These are phyloP conservation scores for Beroe ovata DNA, from an alignment of 37 sponge, comb jelly and placozoan genomes.

Conservation along the genomic window DNA sequence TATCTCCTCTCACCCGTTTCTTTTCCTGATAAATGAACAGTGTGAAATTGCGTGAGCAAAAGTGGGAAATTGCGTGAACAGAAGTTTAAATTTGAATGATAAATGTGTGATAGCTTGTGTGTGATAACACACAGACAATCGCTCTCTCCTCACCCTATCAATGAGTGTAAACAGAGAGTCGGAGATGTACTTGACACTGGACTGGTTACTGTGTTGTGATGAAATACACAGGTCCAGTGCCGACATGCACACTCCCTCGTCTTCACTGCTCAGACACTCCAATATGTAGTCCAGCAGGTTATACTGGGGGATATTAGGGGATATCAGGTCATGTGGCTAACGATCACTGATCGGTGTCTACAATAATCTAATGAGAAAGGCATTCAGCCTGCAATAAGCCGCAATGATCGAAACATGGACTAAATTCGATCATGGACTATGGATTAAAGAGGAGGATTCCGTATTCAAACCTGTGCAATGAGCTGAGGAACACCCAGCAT, in stretches of 20 bases:
- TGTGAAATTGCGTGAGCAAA: too few species aligned
- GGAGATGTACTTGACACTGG: conserved; percentile 59
- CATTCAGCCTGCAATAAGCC: too few species aligned
- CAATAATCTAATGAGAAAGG: too few species aligned
- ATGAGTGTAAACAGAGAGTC: conserved; percentile 39
- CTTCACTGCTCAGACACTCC: conserved; percentile 47
- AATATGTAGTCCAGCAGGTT: conserved; percentile 58
- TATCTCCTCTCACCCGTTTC: conserved; percentile 6
- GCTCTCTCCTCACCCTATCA: conserved; percentile 23
- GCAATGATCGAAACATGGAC: too few species aligned
- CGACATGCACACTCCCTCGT: conserved; percentile 19
- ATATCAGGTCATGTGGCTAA: too few species aligned
- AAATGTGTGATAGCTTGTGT: too few species aligned
- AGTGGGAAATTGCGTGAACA: too few species aligned
- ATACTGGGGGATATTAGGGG: neutral
- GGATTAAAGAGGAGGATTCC: too few species aligned
- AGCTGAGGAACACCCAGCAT: conserved; percentile 1
- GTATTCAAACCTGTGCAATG: conserved; percentile 32
- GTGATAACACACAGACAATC: neutral
- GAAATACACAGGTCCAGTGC: conserved; percentile 59
- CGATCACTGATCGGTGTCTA: too few species aligned
- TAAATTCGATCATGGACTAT: too few species aligned
- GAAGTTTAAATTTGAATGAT: too few species aligned
- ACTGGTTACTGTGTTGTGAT: conserved; percentile 47
- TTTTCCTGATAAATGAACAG: too few species aligned